phyloP scores from a whole-genome alignment of 2,113 vertebrate species.

The Cynoglossus semilaevis region DNA sequence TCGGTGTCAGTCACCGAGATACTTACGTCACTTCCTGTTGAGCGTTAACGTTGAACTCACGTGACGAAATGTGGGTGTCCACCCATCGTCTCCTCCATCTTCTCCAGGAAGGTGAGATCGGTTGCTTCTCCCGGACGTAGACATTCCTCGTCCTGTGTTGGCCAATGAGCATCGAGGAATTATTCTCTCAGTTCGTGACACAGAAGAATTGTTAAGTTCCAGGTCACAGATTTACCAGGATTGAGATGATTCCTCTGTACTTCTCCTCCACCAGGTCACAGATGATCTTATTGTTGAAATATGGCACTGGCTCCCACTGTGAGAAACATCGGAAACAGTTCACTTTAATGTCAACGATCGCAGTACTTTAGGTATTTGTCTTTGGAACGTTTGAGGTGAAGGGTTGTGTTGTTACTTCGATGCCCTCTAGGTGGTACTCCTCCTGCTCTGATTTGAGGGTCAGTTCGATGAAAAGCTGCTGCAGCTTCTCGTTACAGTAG shows the following conservation, averaged over 20 bases:
- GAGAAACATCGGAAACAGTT: not conserved
- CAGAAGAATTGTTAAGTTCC: not conserved
- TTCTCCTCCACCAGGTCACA: conserved; percentile 94
- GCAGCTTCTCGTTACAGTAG: conserved; percentile 98
- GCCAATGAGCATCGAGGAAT: not conserved
- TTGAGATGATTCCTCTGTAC: conserved; percentile 92
- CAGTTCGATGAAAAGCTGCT: conserved; percentile 93
- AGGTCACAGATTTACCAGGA: conserved; percentile 79
- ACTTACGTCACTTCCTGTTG: not conserved
- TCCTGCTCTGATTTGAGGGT: conserved; percentile 95
- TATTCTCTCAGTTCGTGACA: not conserved
- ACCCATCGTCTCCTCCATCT: conserved; percentile 91
- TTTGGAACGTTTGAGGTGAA: not conserved
- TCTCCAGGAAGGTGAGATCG: conserved; percentile 92
- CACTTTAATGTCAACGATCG: not conserved
- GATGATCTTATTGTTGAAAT: conserved; percentile 98
- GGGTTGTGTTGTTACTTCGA: conserved; percentile 80
- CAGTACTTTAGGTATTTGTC: not conserved
- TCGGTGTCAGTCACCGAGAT: not conserved
- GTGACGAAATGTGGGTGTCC: conserved; percentile 92
- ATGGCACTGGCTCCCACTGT: conserved; percentile 95
- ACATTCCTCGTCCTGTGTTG: conserved; percentile 89
- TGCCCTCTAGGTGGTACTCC: conserved; percentile 91
- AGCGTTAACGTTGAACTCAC: conserved; percentile 66
- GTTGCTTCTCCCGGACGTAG: conserved; percentile 91